phyloP scores from a whole-genome alignment of 2,797 vertebrate genomes.

The Perodicticus potto region DNA sequence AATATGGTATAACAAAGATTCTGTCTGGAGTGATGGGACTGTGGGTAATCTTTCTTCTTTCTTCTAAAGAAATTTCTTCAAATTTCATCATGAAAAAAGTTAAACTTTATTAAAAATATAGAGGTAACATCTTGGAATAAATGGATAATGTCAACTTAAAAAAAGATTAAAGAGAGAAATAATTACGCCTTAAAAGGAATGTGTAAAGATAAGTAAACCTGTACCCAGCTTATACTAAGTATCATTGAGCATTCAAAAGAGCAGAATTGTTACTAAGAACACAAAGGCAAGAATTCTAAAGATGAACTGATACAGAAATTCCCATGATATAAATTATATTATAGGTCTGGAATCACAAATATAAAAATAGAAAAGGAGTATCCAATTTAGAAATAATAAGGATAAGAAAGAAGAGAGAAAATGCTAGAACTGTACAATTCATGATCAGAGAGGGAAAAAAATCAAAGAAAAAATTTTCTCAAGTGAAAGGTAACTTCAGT shows the following conservation, averaged over 20 bases:
- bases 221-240: background rate
- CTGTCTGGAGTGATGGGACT: background rate
- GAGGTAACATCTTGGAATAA: constrained; percentile 9
- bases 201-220: background rate
- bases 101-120: constrained; percentile 32
- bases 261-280: background rate
- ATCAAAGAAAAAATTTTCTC: constrained; percentile 70
- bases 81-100: constrained; percentile 57
- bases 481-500: constrained; percentile 56
- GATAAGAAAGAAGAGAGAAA: constrained; percentile 63
- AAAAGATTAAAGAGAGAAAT: constrained; percentile 40
- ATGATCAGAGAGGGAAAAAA: constrained; percentile 59
- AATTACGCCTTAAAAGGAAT: constrained; percentile 14
- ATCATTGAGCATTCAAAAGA: constrained; percentile 1
- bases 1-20: background rate
- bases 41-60: constrained; percentile 10
- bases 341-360: constrained; percentile 33
- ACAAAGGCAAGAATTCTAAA: constrained; percentile 43
- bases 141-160: constrained; percentile 36
- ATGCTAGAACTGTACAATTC: constrained; percentile 63
- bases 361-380: constrained; percentile 58
- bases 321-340: constrained; percentile 41
- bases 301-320: constrained; percentile 39
- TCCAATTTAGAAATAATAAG: constrained; percentile 74
- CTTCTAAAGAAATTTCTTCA: constrained; percentile 40